phyloP scores from a whole-genome alignment of 1,140 invertebrate species.

The Habropoda laboriosa region DNA sequence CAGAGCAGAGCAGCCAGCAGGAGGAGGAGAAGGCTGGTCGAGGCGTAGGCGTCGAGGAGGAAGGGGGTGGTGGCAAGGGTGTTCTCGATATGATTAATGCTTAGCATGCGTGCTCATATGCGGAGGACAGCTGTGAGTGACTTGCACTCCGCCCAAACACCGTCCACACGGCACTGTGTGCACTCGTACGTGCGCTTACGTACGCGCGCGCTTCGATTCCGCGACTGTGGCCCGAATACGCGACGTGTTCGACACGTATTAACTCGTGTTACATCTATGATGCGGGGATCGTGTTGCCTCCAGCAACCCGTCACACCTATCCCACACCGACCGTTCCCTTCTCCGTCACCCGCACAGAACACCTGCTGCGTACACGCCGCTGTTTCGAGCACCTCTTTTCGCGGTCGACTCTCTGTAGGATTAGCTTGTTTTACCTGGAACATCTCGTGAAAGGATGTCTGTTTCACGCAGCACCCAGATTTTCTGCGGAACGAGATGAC shows the following conservation, averaged over 20 bases:
- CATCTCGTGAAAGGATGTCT: too few relatives aligned
- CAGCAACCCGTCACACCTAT: not conserved
- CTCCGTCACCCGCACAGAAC: not conserved
- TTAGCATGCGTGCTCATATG: conserved; percentile 65
- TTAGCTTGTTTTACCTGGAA: too few relatives aligned
- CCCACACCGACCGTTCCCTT: not conserved
- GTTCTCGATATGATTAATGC: conserved; percentile 75
- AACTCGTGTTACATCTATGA: conserved; percentile 56
- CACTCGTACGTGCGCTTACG: conserved; percentile 15
- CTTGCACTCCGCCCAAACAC: conserved; percentile 60
- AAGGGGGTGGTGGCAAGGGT: conserved; percentile 32
- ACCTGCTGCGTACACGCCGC: not conserved
- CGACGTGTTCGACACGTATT: conserved; percentile 65
- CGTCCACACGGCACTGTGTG: conserved; percentile 48
- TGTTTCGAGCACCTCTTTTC: not conserved
- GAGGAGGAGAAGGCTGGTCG: not conserved
- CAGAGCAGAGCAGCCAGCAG: not conserved
- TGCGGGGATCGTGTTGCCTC: conserved; percentile 28
- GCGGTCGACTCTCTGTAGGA: too few relatives aligned
- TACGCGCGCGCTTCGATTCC: conserved; percentile 18
- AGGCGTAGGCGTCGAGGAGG: conserved; percentile 8
- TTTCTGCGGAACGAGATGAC: too few relatives aligned
- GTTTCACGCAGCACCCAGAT: too few relatives aligned
- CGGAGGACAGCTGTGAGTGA: conserved; percentile 72
- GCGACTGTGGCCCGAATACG: conserved; percentile 34